Base-by-base conservation (phyloP, 2,888 invertebrate species). In the Ditula angustiorana region DNA sequence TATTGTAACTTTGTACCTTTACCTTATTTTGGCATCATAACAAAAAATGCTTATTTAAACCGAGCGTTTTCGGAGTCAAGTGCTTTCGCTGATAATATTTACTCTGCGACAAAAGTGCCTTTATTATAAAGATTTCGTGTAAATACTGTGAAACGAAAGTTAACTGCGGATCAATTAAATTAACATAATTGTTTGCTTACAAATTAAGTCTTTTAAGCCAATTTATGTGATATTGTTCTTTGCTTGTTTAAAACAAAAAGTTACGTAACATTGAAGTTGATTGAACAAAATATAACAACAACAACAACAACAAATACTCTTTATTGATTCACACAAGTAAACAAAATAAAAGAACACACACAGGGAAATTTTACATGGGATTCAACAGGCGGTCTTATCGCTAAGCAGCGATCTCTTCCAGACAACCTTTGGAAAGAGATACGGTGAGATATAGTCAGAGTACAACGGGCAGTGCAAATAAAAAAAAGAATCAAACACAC, bases 91-190 rank as follows among this genome's bases (percentile, higher is more conserved):
- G 24, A 13, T 26, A 13, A 13, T 10, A 37, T 28, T 41, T 41
- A 8, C 16, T 55, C 19, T 55, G 1, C 1, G 13, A 10, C 16
- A 13, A 19, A 37, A 41, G 10, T 21, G 26, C 5, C 10, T 19
- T 13, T 44, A 50, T 44, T 24, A 35, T 13, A n/a, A 35, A 37
- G 19, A 19, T 33, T 13, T 46, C 46, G 30, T 46, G 46, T 44
- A 56, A 30, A 57, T 13, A 46, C 19, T 21, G 4, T n/a, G 4
- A 33, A 23, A 46, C 3, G 46, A 57, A 57, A 57, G 57, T 46
- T 57, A 30, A 46, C 21, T 4, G 8, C 57, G 28, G 5, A 10
- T 35, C 24, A 55, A 28, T 44, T 56, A 23, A 44, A n/a, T 26
- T 3, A 30, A 21, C 21, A n/a, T 21, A 8, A 30, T 33, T n/a